A percentile compares a stretch with the other conserved stretches of the same genome.
Evolutionary conservation across 2,888 invertebrate genomes (phyloP).

Genomic region (Caenorhabditis parvicauda): DNA sequence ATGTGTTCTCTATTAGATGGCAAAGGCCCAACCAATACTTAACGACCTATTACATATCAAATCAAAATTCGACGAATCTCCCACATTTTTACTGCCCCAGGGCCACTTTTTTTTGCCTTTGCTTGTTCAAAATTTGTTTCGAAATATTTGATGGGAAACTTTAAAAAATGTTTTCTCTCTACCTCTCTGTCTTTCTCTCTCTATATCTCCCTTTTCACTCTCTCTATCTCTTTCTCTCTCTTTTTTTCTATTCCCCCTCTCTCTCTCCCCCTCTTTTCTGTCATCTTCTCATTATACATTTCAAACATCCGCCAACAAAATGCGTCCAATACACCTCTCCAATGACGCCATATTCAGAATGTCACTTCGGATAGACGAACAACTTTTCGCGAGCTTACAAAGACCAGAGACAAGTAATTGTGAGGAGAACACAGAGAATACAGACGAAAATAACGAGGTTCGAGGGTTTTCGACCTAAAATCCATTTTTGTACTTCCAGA

Average conservation of each 20-base stretch:
- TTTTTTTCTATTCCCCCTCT: neutral
- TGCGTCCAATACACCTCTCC: neutral
- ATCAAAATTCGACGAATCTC: no score
- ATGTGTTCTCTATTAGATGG: no score
- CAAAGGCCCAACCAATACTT: no score
- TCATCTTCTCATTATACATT: neutral
- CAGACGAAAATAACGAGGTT: conserved; percentile 9
- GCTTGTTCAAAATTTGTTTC: no score
- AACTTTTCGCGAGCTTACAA: conserved; percentile 13
- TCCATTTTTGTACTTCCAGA: neutral
- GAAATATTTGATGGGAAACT: no score
- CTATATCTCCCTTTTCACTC: no score
- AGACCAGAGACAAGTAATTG: conserved; percentile 11
- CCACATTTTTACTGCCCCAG: no score
- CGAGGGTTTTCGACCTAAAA: neutral
- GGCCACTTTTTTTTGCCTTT: no score
- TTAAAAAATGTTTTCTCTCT: no score
- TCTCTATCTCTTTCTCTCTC: no score
- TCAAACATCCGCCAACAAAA: neutral
- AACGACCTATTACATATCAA: no score
- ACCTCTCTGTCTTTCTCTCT: no score
- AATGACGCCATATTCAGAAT: conserved; percentile 2
- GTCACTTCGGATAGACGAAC: conserved; percentile 29
- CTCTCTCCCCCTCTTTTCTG: neutral
- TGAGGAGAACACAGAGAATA: conserved; percentile 9